Evolutionary conservation across 2,888 invertebrate genomes (phyloP).

Genomic region (Nephrotoma flavescens): DNA sequence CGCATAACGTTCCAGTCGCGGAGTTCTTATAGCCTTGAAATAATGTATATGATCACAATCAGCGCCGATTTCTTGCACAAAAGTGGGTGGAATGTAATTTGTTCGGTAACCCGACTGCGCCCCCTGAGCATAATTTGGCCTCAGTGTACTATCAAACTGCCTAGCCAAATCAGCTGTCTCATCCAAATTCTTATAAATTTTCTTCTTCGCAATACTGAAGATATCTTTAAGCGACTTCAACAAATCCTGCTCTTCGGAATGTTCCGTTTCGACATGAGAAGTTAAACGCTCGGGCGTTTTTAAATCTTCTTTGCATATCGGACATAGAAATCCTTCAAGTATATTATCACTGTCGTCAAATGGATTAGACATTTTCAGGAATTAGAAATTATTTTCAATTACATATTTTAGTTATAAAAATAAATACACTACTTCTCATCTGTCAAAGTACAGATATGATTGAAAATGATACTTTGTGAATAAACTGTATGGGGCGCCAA

Average conservation of each 20-base stretch:
- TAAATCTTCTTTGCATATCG: constrained; percentile 83
- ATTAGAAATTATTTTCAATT: background rate
- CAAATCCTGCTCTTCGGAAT: constrained; percentile 76
- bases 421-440: background rate
- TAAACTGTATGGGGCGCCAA: background rate
- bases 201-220: constrained; percentile 81
- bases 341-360: constrained; percentile 35
- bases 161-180: constrained; percentile 45
- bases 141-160: constrained; percentile 38
- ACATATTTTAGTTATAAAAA: background rate
- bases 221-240: constrained; percentile 67
- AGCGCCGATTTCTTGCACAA: constrained; percentile 30
- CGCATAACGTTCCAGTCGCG: constrained; percentile 71
- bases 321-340: constrained; percentile 88
- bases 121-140: constrained; percentile 21
- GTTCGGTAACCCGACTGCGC: constrained; percentile 12
- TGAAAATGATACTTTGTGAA: background rate
- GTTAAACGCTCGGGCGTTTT: constrained; percentile 71
- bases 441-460: background rate
- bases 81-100: constrained; percentile 18
- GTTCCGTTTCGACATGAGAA: constrained; percentile 76
- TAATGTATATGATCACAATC: constrained; percentile 49
- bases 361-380: constrained; percentile 10
- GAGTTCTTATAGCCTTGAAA: constrained; percentile 56
- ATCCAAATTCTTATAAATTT: constrained; percentile 57